Evolutionary conservation across 2,113 vertebrate genomes (phyloP), one percentile per base, ranked within the genome.

Genomic region (Saimiri boliviensis): DNA sequence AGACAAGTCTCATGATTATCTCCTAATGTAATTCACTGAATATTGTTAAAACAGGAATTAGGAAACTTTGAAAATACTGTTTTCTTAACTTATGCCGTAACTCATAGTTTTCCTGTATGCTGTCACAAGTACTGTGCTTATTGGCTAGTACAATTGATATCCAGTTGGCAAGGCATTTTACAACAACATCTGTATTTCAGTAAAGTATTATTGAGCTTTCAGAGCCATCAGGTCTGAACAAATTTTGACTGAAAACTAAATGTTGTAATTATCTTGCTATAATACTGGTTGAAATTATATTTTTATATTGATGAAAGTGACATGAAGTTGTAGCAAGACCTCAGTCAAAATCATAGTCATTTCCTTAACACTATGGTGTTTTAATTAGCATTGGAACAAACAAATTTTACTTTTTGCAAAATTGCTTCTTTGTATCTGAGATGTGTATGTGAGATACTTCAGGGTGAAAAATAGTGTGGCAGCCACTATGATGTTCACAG

Each of bases 231-330:
- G 2, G 10, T 80, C 88, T 95, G 63, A 94, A 54, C 2, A 77
- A 17, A 87, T 89, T 88, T 79, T 86, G 73, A 84, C 27, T 89
- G 32, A 87, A 89, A 91, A 97, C 70, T 45, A 58, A 94, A 79
- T 80, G 17, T 32, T 86, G 83, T 81, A n/a, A 47, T 97, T 76
- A 92, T 45, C 37, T 89, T 79, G 47, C 14, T 91, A 5, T 2
- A 91, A 49, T 74, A 27, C 21, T 87, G 66, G 23, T 6, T 85
- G 66, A 32, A 12, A 47, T 83, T 89, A 27, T 71, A 47, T 63
- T 95, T 93, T 91, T 94, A 74, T 86, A 68, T 35, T 68, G 27
- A 90, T 90, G 45, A 93, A 94, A 90, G 88, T 88, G 27, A 56
- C 88, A 68, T 42, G n/a, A 96, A 93, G 23, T 49, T 60, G 20